Evolutionary conservation across 2,888 invertebrate species (phyloP).

Genomic region (Apotomis turbidana): DNA sequence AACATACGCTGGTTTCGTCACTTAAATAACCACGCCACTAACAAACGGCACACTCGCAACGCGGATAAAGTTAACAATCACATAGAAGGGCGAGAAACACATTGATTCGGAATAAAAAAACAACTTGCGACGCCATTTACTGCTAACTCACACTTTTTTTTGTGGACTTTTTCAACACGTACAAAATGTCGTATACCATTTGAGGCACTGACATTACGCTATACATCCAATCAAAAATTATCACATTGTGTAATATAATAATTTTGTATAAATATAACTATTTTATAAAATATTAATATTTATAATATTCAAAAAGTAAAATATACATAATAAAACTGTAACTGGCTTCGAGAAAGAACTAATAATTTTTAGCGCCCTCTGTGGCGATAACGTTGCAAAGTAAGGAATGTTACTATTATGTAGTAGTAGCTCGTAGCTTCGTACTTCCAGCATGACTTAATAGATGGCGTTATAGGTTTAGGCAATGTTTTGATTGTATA

Average conservation of each 20-base stretch:
- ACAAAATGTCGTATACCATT: constrained; percentile 44
- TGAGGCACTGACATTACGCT: constrained; percentile 50
- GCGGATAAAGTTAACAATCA: constrained; percentile 55
- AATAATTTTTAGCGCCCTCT: background rate
- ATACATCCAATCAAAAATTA: constrained; percentile 50
- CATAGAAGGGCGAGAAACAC: constrained; percentile 69
- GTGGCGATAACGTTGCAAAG: background rate
- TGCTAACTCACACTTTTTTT: constrained; percentile 69
- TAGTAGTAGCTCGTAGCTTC: background rate
- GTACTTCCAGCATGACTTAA: background rate
- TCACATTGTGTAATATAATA: background rate
- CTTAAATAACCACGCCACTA: constrained; percentile 64
- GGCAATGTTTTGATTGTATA: too few species aligned
- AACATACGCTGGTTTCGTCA: constrained; percentile 64
- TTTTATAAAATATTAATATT: background rate
- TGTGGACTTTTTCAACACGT: constrained; percentile 56
- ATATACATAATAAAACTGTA: background rate
- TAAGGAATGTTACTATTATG: background rate
- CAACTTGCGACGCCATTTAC: constrained; percentile 83
- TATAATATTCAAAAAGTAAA: background rate
- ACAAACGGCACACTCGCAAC: constrained; percentile 57
- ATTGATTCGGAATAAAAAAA: constrained; percentile 75
- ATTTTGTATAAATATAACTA: background rate
- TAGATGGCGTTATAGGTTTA: background rate
- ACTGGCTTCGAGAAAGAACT: background rate